phyloP scores from a whole-genome alignment of 1,140 invertebrate species.

The Aphelinus atriplicis region DNA sequence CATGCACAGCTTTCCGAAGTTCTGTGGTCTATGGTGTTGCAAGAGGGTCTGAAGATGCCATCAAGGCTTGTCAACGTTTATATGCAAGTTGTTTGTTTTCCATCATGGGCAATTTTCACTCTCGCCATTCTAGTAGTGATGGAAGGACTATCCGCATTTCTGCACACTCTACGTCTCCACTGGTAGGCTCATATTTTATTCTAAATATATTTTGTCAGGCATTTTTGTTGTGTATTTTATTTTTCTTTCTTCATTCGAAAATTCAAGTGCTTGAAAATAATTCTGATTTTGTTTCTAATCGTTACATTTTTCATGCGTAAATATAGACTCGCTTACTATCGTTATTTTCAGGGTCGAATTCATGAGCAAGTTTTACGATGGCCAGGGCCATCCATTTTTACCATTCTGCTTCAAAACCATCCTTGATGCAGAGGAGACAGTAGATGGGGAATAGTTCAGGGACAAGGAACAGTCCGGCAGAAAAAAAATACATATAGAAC shows the following conservation, averaged over 20 bases:
- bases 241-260: conserved; percentile 47
- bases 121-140: conserved; percentile 91
- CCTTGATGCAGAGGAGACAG: conserved; percentile 70
- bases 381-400: conserved; percentile 87
- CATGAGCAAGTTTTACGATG: conserved; percentile 96
- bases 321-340: too few species aligned
- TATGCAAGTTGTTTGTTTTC: conserved; percentile 83
- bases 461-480: too few species aligned
- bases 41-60: conserved; percentile 60
- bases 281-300: too few species aligned
- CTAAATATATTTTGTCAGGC: too few species aligned
- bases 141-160: conserved; percentile 86
- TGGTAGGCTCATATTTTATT: conserved; percentile 66
- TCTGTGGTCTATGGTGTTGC: conserved; percentile 75
- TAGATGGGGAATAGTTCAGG: conserved; percentile 12
- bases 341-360: conserved; percentile 87
- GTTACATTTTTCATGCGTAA: too few species aligned
- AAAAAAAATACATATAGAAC: too few species aligned
- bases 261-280: too few species aligned
- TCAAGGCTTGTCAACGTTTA: conserved; percentile 66
- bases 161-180: conserved; percentile 82
- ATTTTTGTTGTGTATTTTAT: conserved; percentile 44
- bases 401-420: conserved; percentile 94
- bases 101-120: conserved; percentile 87
- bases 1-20: conserved; percentile 85